Evolutionary conservation across 2,888 invertebrate species (phyloP).

Genomic region (Drosophila silvestris): DNA sequence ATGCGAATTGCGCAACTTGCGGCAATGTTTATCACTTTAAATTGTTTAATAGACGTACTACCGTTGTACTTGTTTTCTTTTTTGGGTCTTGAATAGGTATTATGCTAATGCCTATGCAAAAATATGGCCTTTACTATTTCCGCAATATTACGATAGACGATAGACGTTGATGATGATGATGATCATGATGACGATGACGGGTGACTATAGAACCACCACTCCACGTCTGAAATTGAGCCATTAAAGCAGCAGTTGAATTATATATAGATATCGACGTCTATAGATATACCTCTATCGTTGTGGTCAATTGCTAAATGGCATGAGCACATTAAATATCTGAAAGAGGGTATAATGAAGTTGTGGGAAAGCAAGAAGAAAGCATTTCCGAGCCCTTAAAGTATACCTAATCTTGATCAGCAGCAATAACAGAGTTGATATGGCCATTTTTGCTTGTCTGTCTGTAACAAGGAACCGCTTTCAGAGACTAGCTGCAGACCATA

Average conservation of each 20-base stretch:
- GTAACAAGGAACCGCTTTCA: not conserved
- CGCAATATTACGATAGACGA: slow-evolving; percentile 34
- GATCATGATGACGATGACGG: not conserved
- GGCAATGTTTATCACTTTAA: slow-evolving; percentile 64
- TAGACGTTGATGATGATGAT: not conserved
- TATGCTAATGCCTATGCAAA: slow-evolving; percentile 28
- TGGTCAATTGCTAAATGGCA: slow-evolving; percentile 15
- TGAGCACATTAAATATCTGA: not conserved
- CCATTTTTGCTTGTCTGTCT: not conserved
- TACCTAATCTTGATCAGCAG: not conserved
- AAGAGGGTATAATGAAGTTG: not conserved
- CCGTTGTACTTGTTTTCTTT: slow-evolving; percentile 39
- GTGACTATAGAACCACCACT: not conserved
- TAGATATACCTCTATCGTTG: slow-evolving; percentile 16
- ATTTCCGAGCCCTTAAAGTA: not conserved
- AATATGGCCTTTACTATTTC: slow-evolving; percentile 39
- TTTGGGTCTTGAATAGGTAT: slow-evolving; percentile 52
- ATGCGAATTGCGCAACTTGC: slow-evolving; percentile 47
- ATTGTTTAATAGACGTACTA: slow-evolving; percentile 67
- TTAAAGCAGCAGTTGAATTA: slow-evolving; percentile 25
- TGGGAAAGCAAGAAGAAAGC: not conserved
- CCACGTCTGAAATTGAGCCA: slow-evolving; percentile 6
- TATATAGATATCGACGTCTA: not conserved
- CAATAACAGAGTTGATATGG: not conserved
- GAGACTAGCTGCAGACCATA: fast-evolving